Percentiles rank a stretch among this genome's conserved stretches.
Conservation (phyloP, 2,113 vertebrate genomes). For the Galemys pyrenaicus region DNA sequence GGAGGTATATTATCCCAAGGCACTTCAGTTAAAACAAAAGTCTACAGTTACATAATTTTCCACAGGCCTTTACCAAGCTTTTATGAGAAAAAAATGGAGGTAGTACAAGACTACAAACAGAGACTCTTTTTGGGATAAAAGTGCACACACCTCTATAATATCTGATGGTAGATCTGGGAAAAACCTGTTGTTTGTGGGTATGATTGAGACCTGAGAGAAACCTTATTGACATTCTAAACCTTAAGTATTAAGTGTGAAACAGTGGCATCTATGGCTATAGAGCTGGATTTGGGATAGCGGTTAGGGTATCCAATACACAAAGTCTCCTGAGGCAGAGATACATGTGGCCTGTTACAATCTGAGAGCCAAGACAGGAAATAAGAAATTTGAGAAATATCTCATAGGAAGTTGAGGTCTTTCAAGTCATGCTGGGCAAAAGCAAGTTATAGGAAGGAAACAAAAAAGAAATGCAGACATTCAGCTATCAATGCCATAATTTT, state of each 20-base stretch:
- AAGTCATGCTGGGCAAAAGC: not conserved
- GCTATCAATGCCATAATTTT: not conserved
- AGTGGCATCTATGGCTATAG: not conserved
- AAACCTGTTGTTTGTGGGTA: not conserved
- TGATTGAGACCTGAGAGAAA: not conserved
- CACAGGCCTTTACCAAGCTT: not conserved
- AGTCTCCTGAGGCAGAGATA: not conserved
- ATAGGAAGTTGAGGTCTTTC: not conserved
- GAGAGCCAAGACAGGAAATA: too few species aligned
- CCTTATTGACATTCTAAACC: not conserved
- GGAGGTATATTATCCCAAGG: not conserved
- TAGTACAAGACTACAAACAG: not conserved
- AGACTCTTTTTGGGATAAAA: not conserved
- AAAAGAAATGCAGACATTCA: not conserved
- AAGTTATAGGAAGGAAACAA: not conserved
- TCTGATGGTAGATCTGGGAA: not conserved
- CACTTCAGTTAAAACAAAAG: not conserved
- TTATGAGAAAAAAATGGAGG: not conserved
- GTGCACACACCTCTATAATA: not conserved
- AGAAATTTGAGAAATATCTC: not conserved
- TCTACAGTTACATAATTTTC: not conserved
- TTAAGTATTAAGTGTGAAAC: not conserved
- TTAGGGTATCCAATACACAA: not conserved
- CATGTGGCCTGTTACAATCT: not conserved
- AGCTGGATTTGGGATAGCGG: not conserved